Base-by-base conservation (phyloP, 37 sponge, comb jelly and placozoan genomes). In the Bolinopsis microptera region DNA sequence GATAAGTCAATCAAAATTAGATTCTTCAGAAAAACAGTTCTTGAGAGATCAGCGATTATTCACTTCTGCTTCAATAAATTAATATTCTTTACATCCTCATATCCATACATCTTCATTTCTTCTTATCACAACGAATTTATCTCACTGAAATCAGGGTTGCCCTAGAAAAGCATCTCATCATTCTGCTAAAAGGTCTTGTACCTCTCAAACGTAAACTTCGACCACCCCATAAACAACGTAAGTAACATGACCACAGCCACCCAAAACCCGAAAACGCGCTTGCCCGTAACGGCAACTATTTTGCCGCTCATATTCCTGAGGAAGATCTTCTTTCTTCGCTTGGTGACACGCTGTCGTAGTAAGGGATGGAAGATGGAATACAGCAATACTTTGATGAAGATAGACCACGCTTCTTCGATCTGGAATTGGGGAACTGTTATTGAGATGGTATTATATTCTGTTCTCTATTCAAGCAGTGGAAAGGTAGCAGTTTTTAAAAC, bases 361-460 rank as follows among this genome's bases (percentile, higher is more conserved):
- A 86, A 27, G 24, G 90, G 40, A 25, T 86, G 90, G 61, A 86
- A 86, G 0, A 86, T 41, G 25, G 38, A 86, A 25, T 33, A 86
- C 30, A 86, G 32, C n/a, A 86, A 5, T n/a, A 86, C 23, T n/a
- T 41, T 28, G 26, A 86, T 40, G 90, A 86, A 86, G 25, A 39
- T 13, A 0, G 35, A 16, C 90, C 90, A 86, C 5, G 90, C 35
- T 5, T 27, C 28, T 0, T 86, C 38, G 30, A 86, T 13, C 90
- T 86, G 90, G 39, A 41, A 86, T 72, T 27, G 24, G 5, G 13
- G n/a, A n/a, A n/a, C n/a, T n/a, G n/a, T n/a, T n/a, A n/a, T n/a
- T n/a, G n/a, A n/a, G n/a, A n/a, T n/a, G n/a, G n/a, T n/a, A n/a
- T n/a, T n/a, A n/a, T n/a, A n/a, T n/a, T n/a, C n/a, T n/a, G n/a